A percentile compares a stretch with the other conserved stretches of the same genome.
phyloP scores from a whole-genome alignment of 2,888 invertebrate species.

The Neoaliturus tenellus region DNA sequence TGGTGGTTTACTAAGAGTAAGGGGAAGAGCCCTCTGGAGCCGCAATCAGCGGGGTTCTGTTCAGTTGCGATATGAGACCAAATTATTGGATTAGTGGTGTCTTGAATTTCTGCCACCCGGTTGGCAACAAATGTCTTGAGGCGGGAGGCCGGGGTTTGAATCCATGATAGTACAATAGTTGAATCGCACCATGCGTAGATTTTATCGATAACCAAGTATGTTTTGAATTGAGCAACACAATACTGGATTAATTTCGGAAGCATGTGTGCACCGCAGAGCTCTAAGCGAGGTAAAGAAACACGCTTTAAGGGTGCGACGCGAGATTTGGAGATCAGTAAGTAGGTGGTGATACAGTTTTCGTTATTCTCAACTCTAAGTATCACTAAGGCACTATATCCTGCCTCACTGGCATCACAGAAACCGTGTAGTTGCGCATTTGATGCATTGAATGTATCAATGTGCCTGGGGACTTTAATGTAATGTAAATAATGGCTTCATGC shows the following conservation, averaged over 20 bases:
- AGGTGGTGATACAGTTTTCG: background rate
- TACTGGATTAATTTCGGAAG: conserved; percentile 51
- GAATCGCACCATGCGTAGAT: conserved; percentile 36
- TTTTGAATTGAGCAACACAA: background rate
- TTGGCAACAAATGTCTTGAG: conserved; percentile 58
- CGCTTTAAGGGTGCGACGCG: conserved; percentile 58
- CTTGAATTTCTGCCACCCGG: conserved; percentile 55
- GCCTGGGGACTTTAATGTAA: no score
- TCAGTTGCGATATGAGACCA: background rate
- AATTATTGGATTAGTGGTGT: background rate
- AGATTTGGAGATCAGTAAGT: conserved; percentile 55
- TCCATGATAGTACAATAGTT: conserved; percentile 59
- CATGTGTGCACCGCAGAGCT: conserved; percentile 59
- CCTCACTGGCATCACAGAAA: conserved; percentile 9
- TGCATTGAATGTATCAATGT: background rate
- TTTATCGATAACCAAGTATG: background rate
- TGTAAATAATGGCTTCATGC: no score
- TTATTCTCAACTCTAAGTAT: background rate
- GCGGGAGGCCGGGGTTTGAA: conserved; percentile 49
- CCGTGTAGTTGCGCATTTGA: background rate
- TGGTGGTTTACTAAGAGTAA: conserved; percentile 26
- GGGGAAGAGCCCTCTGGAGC: conserved; percentile 49
- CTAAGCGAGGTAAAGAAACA: conserved; percentile 59
- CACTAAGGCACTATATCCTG: conserved; percentile 3
- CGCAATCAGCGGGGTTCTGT: conserved; percentile 32